phyloP scores from a whole-genome alignment of 2,888 invertebrate species.

The Troglohyphantes excavatus region DNA sequence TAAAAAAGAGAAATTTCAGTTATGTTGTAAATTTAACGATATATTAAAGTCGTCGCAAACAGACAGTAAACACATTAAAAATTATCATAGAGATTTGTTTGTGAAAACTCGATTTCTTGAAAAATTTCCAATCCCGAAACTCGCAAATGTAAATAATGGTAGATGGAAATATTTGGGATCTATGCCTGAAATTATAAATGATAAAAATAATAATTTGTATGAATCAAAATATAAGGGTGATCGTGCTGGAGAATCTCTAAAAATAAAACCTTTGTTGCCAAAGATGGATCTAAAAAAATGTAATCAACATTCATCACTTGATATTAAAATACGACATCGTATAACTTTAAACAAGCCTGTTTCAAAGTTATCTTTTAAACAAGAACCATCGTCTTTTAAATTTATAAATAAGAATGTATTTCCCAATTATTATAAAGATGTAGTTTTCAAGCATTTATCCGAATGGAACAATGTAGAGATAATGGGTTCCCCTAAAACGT shows the following conservation, averaged over 20 bases:
- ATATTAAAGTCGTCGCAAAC: not conserved
- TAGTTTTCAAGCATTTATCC: not conserved
- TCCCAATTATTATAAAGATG: not conserved
- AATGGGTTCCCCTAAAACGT: not conserved
- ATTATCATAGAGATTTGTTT: not conserved
- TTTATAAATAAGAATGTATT: not conserved
- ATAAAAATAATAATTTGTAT: too few relatives aligned
- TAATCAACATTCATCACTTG: too few relatives aligned
- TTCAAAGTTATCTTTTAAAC: not conserved
- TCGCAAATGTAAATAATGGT: too few relatives aligned
- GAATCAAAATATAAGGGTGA: too few relatives aligned
- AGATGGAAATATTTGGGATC: too few relatives aligned
- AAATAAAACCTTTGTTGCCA: too few relatives aligned
- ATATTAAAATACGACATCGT: too few relatives aligned
- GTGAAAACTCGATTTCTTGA: not conserved
- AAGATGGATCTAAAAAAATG: too few relatives aligned
- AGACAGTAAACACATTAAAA: not conserved
- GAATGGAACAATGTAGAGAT: not conserved
- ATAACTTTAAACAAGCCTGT: not conserved
- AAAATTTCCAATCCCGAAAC: not conserved
- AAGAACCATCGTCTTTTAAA: not conserved
- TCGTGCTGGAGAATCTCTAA: too few relatives aligned
- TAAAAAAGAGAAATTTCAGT: not conserved
- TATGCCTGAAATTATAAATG: too few relatives aligned
- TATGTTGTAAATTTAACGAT: not conserved